These are phyloP conservation scores for Coregonus clupeaformis DNA, from an alignment of 2,113 vertebrate species.

Conservation along the genomic window DNA sequence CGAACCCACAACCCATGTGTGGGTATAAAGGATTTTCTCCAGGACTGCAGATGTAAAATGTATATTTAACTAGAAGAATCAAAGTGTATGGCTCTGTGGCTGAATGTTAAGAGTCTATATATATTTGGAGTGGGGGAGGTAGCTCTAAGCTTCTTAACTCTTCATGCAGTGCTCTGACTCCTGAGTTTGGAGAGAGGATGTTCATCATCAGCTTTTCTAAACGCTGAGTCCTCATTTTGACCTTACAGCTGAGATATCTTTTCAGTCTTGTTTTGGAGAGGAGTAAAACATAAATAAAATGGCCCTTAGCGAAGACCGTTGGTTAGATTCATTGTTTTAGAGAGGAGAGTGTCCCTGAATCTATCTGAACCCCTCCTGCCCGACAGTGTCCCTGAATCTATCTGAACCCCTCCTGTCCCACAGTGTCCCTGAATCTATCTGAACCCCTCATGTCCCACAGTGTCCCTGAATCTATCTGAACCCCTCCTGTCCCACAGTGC, in stretches of 20 bases:
- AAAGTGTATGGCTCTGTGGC: constrained; percentile 23
- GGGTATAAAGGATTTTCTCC: background rate
- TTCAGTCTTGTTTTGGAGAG: constrained; percentile 14
- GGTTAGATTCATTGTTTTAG: too few species aligned
- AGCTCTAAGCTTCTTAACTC: constrained; percentile 33
- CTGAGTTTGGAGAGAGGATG: constrained; percentile 27
- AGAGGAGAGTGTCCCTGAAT: too few species aligned
- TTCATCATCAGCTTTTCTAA: constrained; percentile 42
- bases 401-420: too few species aligned
- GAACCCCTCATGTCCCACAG: too few species aligned
- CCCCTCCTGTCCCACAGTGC: too few species aligned
- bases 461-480: too few species aligned
- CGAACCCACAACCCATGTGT: too few species aligned
- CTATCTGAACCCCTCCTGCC: too few species aligned
- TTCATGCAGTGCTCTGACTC: constrained; percentile 17
- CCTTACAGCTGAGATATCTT: constrained; percentile 36
- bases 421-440: too few species aligned
- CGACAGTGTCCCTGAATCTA: too few species aligned
- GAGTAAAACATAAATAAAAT: background rate
- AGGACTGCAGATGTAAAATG: constrained; percentile 18
- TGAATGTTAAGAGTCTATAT: constrained; percentile 13
- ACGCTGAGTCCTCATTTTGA: constrained; percentile 37
- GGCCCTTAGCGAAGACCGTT: too few species aligned
- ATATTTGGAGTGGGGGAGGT: constrained; percentile 17
- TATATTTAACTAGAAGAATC: constrained; percentile 31